A percentile compares a stretch with the other conserved stretches of the same genome.
Conservation (phyloP, 2,797 vertebrate species). For the Phrynocephalus forsythii region DNA sequence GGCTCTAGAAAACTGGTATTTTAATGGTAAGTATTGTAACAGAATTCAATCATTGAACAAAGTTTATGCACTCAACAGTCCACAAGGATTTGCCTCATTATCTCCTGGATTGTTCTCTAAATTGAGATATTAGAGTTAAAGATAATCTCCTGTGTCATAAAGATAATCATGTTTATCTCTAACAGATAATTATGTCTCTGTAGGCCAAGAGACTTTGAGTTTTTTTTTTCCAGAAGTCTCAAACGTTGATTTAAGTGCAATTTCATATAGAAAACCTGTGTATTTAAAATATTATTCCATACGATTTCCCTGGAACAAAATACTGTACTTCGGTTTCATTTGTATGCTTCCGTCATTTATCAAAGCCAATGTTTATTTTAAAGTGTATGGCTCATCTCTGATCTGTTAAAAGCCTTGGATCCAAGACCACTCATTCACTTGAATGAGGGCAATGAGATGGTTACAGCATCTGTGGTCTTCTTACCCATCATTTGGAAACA, state of each 20-base stretch:
- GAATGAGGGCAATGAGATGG: no score
- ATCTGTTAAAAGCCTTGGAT: no score
- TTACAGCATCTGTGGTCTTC: no score
- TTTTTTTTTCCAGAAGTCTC: not conserved
- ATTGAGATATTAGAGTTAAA: not conserved
- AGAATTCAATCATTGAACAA: not conserved
- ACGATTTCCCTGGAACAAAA: not conserved
- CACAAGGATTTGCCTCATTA: not conserved
- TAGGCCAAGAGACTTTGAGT: not conserved
- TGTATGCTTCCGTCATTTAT: not conserved
- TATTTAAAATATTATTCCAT: not conserved
- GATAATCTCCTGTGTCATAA: not conserved
- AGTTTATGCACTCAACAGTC: no score
- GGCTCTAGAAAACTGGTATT: not conserved
- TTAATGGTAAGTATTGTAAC: not conserved
- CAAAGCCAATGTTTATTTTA: not conserved
- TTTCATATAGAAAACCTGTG: not conserved
- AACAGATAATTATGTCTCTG: not conserved
- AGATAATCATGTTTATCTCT: not conserved
- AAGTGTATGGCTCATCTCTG: not conserved
- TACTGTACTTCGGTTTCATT: not conserved
- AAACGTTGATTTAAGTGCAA: not conserved
- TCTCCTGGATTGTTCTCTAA: not conserved
- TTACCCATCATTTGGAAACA: no score
- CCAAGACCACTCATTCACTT: no score